These are phyloP conservation scores for Rhopalosiphum nymphaeae DNA, from an alignment of 2,888 invertebrate genomes.

Conservation along the genomic window DNA sequence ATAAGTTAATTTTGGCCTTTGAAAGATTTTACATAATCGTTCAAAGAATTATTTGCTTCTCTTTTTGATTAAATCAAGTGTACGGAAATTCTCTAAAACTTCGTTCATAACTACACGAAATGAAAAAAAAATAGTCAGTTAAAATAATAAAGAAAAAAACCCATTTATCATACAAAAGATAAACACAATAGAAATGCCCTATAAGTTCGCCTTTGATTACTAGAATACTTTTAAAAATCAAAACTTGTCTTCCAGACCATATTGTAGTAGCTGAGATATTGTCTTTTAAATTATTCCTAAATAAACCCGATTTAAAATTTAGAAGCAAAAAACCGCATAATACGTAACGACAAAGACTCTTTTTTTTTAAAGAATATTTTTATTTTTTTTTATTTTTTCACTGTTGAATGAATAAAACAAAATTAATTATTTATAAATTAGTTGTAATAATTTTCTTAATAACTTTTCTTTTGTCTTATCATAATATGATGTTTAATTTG, in stretches of 20 bases:
- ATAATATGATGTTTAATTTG: background rate
- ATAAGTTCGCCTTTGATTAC: constrained; percentile 57
- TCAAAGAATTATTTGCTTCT: constrained; percentile 47
- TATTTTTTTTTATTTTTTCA: background rate
- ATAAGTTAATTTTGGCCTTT: constrained; percentile 57
- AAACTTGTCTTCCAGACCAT: constrained; percentile 20
- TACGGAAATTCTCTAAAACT: constrained; percentile 50
- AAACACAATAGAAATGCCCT: constrained; percentile 41
- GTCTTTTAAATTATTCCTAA: constrained; percentile 19
- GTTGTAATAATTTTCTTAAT: background rate
- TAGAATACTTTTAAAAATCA: constrained; percentile 55
- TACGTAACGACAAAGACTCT: background rate
- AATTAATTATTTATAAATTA: background rate
- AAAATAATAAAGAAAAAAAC: constrained; percentile 53
- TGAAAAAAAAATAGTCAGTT: constrained; percentile 29
- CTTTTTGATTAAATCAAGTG: constrained; percentile 63
- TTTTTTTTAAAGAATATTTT: background rate
- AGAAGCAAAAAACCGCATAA: background rate
- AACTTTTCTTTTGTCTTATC: background rate
- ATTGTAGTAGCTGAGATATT: constrained; percentile 31
- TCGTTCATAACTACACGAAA: constrained; percentile 31
- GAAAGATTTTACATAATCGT: constrained; percentile 54
- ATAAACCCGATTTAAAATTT: constrained; percentile 1
- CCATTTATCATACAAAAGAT: constrained; percentile 42
- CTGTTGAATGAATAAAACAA: background rate